Evolutionary conservation across 1,140 invertebrate genomes (phyloP), one percentile per base, ranked within the genome.

Genomic region (Amyelois transitella): DNA sequence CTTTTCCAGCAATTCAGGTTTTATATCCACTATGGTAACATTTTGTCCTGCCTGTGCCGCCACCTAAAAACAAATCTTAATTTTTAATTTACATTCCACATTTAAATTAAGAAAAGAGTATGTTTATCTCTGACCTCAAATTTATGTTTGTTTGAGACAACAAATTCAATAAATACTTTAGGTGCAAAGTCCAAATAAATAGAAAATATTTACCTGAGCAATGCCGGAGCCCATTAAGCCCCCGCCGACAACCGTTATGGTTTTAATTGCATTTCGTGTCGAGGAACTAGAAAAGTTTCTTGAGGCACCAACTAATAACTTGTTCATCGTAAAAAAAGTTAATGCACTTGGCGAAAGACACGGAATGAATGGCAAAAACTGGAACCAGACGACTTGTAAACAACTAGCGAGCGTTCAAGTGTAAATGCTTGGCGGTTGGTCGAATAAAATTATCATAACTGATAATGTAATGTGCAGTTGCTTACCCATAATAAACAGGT

Each of bases 221-320:
- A 97, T 97, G 44, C 94, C 94, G 19, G 93, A 91, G 6, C 94
- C 94, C 94, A 97, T 97, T 0, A 96, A 81, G 19, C 96, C 96
- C 56, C 94, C 92, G 14, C 96, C 96, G 64, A 97, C 92, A 18
- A 97, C 91, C 4, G 94, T 94, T 1, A 97, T 92, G 86, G 94
- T 92, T 78, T 96, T 95, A 48, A 97, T 71, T 2, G 75, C 71
- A 78, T 78, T 84, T 59, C 66, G 65, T 8, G 66, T 55, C 0
- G 67, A 25, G 6, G 81, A 77, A 67, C 67, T 81, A 4, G 81
- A 82, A 58, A 87, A 85, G 59, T 72, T 69, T 53, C 81, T 69
- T 6, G 72, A 68, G 25, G 80, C 43, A 47, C 66, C 70, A 10
- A 69, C 28, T 60, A 87, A 66, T 58, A 32, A 6, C 28, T 83